Percentiles rank a stretch among this genome's conserved stretches.
phyloP scores from a whole-genome alignment of 2,888 invertebrate species.

The Apotomis betuletana region DNA sequence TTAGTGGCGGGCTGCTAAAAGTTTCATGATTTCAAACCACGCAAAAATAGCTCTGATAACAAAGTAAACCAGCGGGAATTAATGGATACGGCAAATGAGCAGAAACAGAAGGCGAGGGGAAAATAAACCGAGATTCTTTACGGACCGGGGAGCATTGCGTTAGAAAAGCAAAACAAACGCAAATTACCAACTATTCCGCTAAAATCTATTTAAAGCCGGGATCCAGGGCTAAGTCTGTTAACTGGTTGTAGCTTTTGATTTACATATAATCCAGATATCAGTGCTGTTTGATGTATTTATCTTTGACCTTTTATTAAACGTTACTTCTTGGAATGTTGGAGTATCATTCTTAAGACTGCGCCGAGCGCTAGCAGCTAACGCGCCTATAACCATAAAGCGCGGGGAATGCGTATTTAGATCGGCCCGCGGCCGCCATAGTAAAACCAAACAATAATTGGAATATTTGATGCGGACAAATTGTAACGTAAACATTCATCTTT shows the following conservation, averaged over 20 bases:
- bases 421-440: no score
- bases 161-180: slow-evolving; percentile 49
- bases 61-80: slow-evolving; percentile 71
- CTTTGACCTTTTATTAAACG: no score
- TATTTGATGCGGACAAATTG: no score
- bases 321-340: no score
- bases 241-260: not conserved
- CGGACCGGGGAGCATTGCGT: slow-evolving; percentile 49
- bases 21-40: slow-evolving; percentile 29
- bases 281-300: no score
- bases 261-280: no score
- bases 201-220: slow-evolving; percentile 19
- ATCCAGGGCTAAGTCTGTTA: not conserved
- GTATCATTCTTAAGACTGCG: no score
- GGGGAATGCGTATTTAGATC: no score
- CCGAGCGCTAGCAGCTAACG: no score
- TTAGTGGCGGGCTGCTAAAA: slow-evolving; percentile 36
- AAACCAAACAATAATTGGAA: no score
- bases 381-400: no score
- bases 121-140: slow-evolving; percentile 59
- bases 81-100: slow-evolving; percentile 83
- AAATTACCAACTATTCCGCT: slow-evolving; percentile 4
- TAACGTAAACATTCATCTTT: no score
- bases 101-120: slow-evolving; percentile 74
- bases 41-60: slow-evolving; percentile 60